A percentile compares a stretch with the other conserved stretches of the same genome.
phyloP scores from a whole-genome alignment of 2,797 vertebrate genomes.

The Orestias chungarensis region DNA sequence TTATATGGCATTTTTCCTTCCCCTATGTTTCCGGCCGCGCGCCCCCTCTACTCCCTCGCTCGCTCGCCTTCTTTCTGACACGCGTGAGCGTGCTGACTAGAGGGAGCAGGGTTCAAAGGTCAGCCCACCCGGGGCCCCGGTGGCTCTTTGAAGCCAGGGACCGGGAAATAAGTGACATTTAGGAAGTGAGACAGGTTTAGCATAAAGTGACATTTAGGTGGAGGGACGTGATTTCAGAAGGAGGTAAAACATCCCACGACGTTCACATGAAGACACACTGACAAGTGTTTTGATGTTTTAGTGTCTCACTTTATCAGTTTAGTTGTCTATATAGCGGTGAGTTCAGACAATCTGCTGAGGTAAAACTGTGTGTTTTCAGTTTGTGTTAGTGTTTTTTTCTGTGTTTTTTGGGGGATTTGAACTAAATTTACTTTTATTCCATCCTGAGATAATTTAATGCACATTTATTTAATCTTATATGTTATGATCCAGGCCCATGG shows the following conservation, averaged over 20 bases:
- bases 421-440: not conserved
- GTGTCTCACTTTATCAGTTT: slow-evolving; percentile 42
- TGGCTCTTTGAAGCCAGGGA: slow-evolving; percentile 64
- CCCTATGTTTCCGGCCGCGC: slow-evolving; percentile 27
- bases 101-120: slow-evolving; percentile 77
- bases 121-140: slow-evolving; percentile 68
- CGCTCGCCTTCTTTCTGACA: slow-evolving; percentile 43
- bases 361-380: not conserved
- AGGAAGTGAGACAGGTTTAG: slow-evolving; percentile 64
- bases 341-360: slow-evolving; percentile 4
- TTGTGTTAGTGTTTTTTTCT: slow-evolving; percentile 3
- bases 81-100: slow-evolving; percentile 71
- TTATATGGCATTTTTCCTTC: slow-evolving; percentile 1
- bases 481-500: not conserved
- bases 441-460: not conserved
- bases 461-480: not conserved
- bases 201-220: slow-evolving; percentile 71
- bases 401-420: not conserved
- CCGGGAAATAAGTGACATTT: slow-evolving; percentile 78
- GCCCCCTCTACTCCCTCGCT: not conserved
- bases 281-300: slow-evolving; percentile 66
- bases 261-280: slow-evolving; percentile 43
- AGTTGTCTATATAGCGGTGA: slow-evolving; percentile 44
- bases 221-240: slow-evolving; percentile 38
- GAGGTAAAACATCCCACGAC: slow-evolving; percentile 35